Percentiles rank a stretch among this genome's conserved stretches.
phyloP scores from a whole-genome alignment of 2,888 invertebrate species.

The Steinernema carpocapsae region DNA sequence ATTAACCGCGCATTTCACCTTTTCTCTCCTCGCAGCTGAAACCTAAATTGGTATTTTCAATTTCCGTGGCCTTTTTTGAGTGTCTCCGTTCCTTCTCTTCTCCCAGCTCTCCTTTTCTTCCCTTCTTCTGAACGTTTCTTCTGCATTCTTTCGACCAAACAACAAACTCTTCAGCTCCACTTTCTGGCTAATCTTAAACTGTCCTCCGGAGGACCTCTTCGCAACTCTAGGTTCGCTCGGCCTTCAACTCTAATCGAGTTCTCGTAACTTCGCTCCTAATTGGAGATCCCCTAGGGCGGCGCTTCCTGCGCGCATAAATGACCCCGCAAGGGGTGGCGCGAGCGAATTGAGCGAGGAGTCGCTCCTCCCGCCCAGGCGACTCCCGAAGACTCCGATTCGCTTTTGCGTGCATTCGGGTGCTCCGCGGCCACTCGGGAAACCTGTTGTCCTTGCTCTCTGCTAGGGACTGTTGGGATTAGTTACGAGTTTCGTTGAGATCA shows the following conservation, averaged over 20 bases:
- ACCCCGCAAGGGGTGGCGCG: slow-evolving; percentile 19
- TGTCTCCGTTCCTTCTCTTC: too few relatives aligned
- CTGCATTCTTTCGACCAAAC: neutral
- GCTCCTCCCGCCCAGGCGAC: slow-evolving; percentile 14
- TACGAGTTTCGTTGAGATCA: too few relatives aligned
- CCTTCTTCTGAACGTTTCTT: too few relatives aligned
- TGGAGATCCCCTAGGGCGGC: slow-evolving; percentile 28
- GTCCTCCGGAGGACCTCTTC: neutral
- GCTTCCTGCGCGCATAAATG: slow-evolving; percentile 24
- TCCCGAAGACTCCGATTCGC: neutral
- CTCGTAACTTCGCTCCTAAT: slow-evolving; percentile 11
- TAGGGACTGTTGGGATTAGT: neutral
- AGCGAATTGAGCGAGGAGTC: neutral
- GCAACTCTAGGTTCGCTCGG: neutral
- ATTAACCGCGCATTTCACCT: too few relatives aligned
- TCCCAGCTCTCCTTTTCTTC: too few relatives aligned
- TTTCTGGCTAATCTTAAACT: neutral
- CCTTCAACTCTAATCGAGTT: neutral
- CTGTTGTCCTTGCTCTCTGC: neutral
- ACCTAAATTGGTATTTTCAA: too few relatives aligned
- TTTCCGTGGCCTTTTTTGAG: too few relatives aligned
- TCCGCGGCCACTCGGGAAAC: neutral
- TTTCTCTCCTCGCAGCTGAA: too few relatives aligned
- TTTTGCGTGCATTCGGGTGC: neutral
- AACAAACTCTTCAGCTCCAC: neutral